Evolutionary conservation across 2,888 invertebrate genomes (phyloP).

Genomic region (Epinotia demarniana): DNA sequence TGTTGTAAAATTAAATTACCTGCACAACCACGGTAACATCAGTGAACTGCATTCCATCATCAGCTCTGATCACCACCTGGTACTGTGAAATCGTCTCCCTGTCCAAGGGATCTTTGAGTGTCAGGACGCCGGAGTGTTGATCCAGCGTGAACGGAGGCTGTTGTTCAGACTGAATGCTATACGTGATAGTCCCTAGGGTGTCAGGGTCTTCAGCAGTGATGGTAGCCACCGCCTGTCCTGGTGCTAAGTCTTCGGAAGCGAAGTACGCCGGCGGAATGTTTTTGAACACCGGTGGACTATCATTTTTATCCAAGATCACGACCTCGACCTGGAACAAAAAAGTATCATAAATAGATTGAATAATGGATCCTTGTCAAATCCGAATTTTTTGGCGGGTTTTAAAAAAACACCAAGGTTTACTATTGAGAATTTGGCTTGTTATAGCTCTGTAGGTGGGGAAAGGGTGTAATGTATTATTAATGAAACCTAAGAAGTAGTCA

Average conservation of each 20-base stretch:
- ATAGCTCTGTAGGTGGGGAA: not conserved
- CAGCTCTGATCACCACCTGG: constrained; percentile 91
- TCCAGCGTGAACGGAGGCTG: constrained; percentile 90
- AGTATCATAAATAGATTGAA: constrained; percentile 11
- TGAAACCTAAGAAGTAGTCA: not conserved
- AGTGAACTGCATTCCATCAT: constrained; percentile 94
- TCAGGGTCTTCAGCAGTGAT: constrained; percentile 94
- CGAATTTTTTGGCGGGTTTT: not conserved
- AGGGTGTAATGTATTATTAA: not conserved
- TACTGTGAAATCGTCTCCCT: constrained; percentile 92
- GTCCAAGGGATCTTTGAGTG: constrained; percentile 91
- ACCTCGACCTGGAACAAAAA: constrained; percentile 90
- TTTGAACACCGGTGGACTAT: constrained; percentile 96
- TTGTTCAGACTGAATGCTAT: constrained; percentile 88
- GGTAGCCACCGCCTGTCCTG: constrained; percentile 91
- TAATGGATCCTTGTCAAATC: constrained; percentile 20
- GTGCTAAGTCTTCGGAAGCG: constrained; percentile 94
- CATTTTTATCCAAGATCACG: constrained; percentile 95
- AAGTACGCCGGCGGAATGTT: constrained; percentile 89
- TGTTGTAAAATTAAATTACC: constrained; percentile 81
- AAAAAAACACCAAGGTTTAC: not conserved
- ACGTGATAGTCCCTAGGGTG: constrained; percentile 90
- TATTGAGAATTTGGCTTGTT: not conserved
- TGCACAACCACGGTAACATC: constrained; percentile 91
- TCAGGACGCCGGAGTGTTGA: constrained; percentile 88